phyloP scores from a whole-genome alignment of 30 jellyfish, hydroid and myxozoan genomes.

The Euphysa ruthae region DNA sequence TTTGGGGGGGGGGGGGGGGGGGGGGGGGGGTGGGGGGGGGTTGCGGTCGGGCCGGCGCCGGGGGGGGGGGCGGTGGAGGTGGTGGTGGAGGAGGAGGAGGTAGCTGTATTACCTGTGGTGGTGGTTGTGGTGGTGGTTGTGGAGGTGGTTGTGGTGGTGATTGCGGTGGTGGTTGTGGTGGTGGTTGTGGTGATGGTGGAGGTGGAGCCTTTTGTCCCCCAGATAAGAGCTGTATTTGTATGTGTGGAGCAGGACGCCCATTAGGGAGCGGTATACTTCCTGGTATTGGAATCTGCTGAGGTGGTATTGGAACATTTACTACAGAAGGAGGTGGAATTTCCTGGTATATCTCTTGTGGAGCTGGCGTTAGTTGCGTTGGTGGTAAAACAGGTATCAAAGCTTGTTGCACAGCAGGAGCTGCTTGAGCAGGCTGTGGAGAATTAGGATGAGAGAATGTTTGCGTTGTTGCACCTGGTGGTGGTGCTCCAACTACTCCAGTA shows the following conservation, averaged over 20 bases:
- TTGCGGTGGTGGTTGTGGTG: background rate
- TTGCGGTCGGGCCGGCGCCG: background rate
- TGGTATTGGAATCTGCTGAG: background rate
- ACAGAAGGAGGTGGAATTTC: too few relatives aligned
- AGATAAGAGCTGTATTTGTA: background rate
- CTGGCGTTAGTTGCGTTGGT: background rate
- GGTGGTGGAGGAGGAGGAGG: slow-evolving; percentile 39
- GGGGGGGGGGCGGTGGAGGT: slow-evolving; percentile 21
- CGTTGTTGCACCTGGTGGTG: background rate
- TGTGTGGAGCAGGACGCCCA: background rate
- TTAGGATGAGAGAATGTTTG: too few relatives aligned
- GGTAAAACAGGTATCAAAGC: background rate
- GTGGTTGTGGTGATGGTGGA: slow-evolving; percentile 24
- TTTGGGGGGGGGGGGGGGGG: slow-evolving; percentile 46
- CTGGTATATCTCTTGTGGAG: too few relatives aligned
- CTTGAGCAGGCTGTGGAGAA: too few relatives aligned
- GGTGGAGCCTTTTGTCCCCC: background rate
- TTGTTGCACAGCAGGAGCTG: background rate
- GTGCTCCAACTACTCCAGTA: slow-evolving; percentile 22
- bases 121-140: slow-evolving; percentile 23
- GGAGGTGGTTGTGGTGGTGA: slow-evolving; percentile 35
- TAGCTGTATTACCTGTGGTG: slow-evolving; percentile 17
- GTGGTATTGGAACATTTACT: slow-evolving; percentile 45
- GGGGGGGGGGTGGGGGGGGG: slow-evolving; percentile 23
- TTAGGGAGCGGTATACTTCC: background rate